Conservation (phyloP, 1,140 invertebrate species). For the Drosophila sechellia region DNA sequence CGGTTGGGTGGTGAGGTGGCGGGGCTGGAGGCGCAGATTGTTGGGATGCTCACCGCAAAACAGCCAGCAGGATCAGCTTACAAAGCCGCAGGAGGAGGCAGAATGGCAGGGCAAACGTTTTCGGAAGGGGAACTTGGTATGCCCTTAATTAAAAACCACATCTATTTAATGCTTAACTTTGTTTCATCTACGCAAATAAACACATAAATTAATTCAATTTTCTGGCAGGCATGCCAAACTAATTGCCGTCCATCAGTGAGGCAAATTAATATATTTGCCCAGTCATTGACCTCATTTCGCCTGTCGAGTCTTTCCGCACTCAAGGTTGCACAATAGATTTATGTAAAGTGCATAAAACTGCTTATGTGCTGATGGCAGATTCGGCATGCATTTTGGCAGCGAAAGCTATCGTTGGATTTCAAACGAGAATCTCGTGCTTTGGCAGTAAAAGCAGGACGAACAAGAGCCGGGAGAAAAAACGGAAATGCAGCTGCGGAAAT, state of each 20-base stretch:
- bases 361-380: slow-evolving; percentile 11
- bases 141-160: slow-evolving; percentile 51
- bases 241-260: slow-evolving; percentile 19
- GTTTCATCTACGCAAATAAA: slow-evolving; percentile 12
- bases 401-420: slow-evolving; percentile 7
- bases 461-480: slow-evolving; percentile 8
- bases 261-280: slow-evolving; percentile 28
- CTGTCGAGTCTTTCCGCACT: neutral
- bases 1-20: neutral
- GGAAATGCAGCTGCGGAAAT: slow-evolving; percentile 47
- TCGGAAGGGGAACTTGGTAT: slow-evolving; percentile 28
- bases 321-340: neutral
- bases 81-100: slow-evolving; percentile 29
- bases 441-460: neutral
- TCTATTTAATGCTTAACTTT: slow-evolving; percentile 41
- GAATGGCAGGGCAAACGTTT: slow-evolving; percentile 12
- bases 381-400: slow-evolving; percentile 8
- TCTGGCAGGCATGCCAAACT: neutral
- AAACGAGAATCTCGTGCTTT: slow-evolving; percentile 15
- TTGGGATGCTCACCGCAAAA: slow-evolving; percentile 40
- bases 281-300: slow-evolving; percentile 6
- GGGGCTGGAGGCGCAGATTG: slow-evolving; percentile 8
- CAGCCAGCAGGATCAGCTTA: slow-evolving; percentile 46
- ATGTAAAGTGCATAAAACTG: slow-evolving; percentile 1
- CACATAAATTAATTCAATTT: slow-evolving; percentile 20